Percentiles rank a stretch among this genome's conserved stretches.
Conservation (phyloP, 2,888 invertebrate genomes). For the Tipula confusa region DNA sequence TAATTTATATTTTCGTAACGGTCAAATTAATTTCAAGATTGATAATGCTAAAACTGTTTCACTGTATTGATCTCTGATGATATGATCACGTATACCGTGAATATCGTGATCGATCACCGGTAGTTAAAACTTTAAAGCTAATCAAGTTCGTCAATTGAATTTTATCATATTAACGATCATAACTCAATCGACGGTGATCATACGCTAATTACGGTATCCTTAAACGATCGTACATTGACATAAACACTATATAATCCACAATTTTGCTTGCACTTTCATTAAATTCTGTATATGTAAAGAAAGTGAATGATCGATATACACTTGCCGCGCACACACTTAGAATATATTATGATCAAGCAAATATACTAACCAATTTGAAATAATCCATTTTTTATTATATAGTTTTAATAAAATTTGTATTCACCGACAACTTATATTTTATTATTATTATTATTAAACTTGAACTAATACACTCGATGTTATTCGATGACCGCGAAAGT, state of each 20-base stretch:
- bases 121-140: no score
- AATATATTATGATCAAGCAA: neutral
- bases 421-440: neutral
- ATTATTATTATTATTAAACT: neutral
- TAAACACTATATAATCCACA: neutral
- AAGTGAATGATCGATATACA: neutral
- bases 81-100: no score
- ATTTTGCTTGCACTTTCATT: neutral
- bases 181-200: no score
- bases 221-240: no score
- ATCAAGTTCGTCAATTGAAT: no score
- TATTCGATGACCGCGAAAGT: slow-evolving; percentile 20
- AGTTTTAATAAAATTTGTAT: neutral
- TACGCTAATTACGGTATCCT: neutral
- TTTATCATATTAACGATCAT: no score
- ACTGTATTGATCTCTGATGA: no score
- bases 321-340: neutral
- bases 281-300: neutral
- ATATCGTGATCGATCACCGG: no score
- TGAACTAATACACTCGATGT: neutral
- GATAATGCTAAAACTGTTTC: no score
- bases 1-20: no score
- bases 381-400: neutral
- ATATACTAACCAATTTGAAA: neutral
- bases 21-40: no score